phyloP scores from a whole-genome alignment of 2,888 invertebrate genomes.

The Pammene aurita region DNA sequence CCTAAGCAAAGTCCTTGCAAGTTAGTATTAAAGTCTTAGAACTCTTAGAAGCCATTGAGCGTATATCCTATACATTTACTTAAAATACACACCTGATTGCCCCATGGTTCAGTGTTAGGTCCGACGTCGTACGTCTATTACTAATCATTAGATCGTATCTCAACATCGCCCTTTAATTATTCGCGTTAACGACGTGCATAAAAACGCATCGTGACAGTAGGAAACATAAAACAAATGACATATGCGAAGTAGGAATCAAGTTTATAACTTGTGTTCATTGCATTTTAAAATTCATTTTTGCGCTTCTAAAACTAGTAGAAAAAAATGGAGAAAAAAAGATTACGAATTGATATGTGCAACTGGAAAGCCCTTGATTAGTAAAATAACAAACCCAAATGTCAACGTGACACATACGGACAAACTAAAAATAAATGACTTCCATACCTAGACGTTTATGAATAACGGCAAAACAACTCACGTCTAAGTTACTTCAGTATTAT shows the following conservation, averaged over 20 bases:
- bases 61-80: conserved; percentile 1
- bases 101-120: not conserved
- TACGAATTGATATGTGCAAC: too few species aligned
- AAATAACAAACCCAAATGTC: too few species aligned
- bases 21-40: not conserved
- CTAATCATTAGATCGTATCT: conserved; percentile 31
- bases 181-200: conserved; percentile 10
- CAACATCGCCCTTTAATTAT: conserved; percentile 9
- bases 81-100: not conserved
- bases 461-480: too few species aligned
- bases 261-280: not conserved
- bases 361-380: too few species aligned
- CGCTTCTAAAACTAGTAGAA: not conserved
- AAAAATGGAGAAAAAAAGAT: not conserved
- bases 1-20: conserved; percentile 20
- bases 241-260: not conserved
- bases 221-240: conserved; percentile 6
- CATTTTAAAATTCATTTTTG: not conserved
- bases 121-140: conserved; percentile 12
- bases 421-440: too few species aligned
- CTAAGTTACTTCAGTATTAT: not conserved
- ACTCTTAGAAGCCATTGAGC: conserved; percentile 11
- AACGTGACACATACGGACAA: too few species aligned
- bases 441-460: too few species aligned
- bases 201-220: not conserved